A percentile compares a stretch with the other conserved stretches of the same genome.
Evolutionary conservation across 1,140 invertebrate genomes (phyloP).

Genomic region (Uloborus diversus): DNA sequence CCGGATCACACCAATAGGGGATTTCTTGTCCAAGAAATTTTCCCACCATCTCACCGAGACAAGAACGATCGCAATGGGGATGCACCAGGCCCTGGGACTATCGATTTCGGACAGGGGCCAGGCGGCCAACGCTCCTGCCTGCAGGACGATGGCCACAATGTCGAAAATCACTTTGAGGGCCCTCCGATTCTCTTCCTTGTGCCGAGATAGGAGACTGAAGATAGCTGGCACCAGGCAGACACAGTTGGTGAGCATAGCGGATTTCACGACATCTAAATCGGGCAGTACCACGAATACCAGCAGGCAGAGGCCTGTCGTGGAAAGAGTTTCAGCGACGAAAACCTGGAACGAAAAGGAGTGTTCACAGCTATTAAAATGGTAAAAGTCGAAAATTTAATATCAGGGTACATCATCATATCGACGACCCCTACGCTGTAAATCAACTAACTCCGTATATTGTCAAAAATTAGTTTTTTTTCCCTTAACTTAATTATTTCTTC

Average conservation of each 20-base stretch:
- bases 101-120: constrained; percentile 75
- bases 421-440: no score
- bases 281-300: constrained; percentile 66
- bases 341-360: constrained; percentile 39
- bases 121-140: constrained; percentile 86
- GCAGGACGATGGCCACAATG: constrained; percentile 61
- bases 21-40: constrained; percentile 68
- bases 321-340: constrained; percentile 64
- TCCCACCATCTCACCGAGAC: constrained; percentile 70
- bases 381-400: no score
- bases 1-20: constrained; percentile 72
- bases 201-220: constrained; percentile 59
- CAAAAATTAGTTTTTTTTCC: no score
- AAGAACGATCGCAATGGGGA: constrained; percentile 66
- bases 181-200: constrained; percentile 40
- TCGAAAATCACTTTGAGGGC: constrained; percentile 61
- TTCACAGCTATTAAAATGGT: no score
- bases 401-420: no score
- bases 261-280: constrained; percentile 64
- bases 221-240: constrained; percentile 65
- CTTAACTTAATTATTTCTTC: no score
- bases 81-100: constrained; percentile 61
- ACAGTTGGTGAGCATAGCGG: constrained; percentile 64
- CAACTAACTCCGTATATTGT: no score
- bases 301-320: constrained; percentile 65